Base-by-base conservation (phyloP, 2,113 vertebrate genomes). In the Butorides virescens region DNA sequence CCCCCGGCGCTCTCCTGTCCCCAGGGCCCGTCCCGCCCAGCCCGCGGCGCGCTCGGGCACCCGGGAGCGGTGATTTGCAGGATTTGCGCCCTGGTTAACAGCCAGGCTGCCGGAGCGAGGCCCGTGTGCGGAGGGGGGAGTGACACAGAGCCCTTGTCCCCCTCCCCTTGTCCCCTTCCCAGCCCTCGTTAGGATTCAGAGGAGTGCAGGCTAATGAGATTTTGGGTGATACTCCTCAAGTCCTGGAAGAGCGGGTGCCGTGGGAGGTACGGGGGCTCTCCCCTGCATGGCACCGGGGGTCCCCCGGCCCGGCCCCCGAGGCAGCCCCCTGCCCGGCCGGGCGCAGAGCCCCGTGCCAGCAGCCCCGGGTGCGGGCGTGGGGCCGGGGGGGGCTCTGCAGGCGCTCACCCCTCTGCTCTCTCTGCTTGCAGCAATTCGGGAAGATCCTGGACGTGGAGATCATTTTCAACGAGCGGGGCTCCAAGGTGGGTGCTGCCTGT, bases 391-490 rank as follows among this genome's bases (percentile, higher is more conserved):
- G 32, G 21, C 79, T 92, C 46, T 81, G 52, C 3, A 7, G 36
- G 50, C 11, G 5, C 62, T 83, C 79, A 95, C 34, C 34, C 29
- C 71, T 80, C 87, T 86, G 98, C 90, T 97, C 80, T 96, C 93
- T 93, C 97, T 89, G 44, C 97, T 96, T 97, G 92, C 99, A 99
- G 99, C 99, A 99, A 99, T 99, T 99, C 52, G 99, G 99, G 96
- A 99, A 99, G 98, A 99, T 99, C 97, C 98, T 99, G 98, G 99
- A 99, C 20, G 99, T 99, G 98, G 99, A 99, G 98, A 99, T 99
- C 97, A 99, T 99, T 98, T 99, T 99, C 99, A 99, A 99, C 76
- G 99, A 99, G 98, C 99, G 99, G 95, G 99, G 99, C 97, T 99
- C 99, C 97, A 99, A 99, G 99, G 99, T 99, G 99, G 98, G 99